These are phyloP conservation scores for Limnodromus scolopaceus DNA, from an alignment of 2,797 vertebrate species.

Conservation along the genomic window DNA sequence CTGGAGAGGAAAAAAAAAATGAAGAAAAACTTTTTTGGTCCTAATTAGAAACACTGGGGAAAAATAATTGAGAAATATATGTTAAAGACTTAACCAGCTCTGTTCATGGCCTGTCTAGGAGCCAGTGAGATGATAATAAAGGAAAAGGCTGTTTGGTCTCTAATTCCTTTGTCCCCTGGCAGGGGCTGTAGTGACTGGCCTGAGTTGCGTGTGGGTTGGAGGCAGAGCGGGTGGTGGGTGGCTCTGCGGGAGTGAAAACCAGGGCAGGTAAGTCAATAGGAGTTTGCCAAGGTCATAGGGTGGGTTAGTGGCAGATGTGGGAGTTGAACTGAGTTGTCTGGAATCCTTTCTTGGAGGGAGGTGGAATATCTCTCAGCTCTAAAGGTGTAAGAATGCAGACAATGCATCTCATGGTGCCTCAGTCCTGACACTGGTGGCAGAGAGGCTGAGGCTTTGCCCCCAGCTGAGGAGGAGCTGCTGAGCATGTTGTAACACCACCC, in stretches of 20 bases:
- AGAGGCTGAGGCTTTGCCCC: not conserved
- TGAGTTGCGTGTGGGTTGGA: rapidly evolving
- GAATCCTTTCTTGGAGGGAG: not conserved
- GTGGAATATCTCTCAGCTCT: not conserved
- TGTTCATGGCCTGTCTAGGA: not conserved
- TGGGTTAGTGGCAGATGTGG: not conserved
- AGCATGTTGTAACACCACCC: not conserved
- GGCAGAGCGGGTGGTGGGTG: not conserved
- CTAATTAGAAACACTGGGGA: not conserved
- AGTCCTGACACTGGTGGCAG: not conserved
- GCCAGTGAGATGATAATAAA: not conserved
- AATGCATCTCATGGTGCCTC: not conserved
- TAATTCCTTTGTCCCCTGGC: not conserved
- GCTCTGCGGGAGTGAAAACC: not conserved
- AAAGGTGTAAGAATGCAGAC: not conserved
- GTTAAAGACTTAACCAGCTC: not conserved
- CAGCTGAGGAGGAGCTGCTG: not conserved
- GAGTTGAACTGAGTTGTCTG: not conserved
- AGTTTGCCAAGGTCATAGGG: not conserved
- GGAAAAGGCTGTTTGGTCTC: not conserved
- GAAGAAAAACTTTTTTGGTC: not conserved
- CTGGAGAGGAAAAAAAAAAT: not conserved
- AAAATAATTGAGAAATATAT: not conserved
- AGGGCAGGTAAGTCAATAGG: not conserved
- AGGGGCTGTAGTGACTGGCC: not conserved